Evolutionary conservation across 35 echinoderm and acorn worm genomes (phyloP).

Genomic region (Heliocidaris erythrogramma): DNA sequence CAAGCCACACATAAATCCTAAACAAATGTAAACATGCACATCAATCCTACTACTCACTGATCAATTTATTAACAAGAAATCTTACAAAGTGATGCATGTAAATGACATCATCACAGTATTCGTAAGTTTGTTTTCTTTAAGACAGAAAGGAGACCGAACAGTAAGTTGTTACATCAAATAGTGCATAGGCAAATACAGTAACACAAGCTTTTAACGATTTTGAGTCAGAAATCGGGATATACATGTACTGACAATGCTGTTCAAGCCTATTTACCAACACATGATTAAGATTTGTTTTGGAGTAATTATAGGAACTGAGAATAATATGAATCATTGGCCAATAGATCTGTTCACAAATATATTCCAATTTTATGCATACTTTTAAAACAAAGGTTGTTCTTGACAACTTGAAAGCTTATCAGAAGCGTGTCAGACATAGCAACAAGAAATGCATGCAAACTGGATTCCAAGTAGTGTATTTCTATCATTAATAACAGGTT

Average conservation of each 20-base stretch:
- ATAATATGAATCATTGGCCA: neutral
- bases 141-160: neutral
- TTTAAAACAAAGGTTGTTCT: too few species aligned
- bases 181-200: neutral
- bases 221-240: neutral
- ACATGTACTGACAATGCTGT: neutral
- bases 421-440: too few species aligned
- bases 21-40: neutral
- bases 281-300: neutral
- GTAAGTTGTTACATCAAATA: neutral
- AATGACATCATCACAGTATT: neutral
- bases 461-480: too few species aligned
- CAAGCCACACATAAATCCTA: neutral
- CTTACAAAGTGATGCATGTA: neutral
- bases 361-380: too few species aligned
- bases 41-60: neutral
- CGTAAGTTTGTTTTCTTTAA: neutral
- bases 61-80: constrained; percentile 14
- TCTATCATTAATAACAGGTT: too few species aligned
- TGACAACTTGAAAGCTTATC: too few species aligned
- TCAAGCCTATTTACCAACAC: neutral
- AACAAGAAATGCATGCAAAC: too few species aligned
- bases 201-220: neutral
- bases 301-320: neutral
- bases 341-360: neutral